Conservation (phyloP, 2,888 invertebrate species). For the Sphecodes monilicornis region DNA sequence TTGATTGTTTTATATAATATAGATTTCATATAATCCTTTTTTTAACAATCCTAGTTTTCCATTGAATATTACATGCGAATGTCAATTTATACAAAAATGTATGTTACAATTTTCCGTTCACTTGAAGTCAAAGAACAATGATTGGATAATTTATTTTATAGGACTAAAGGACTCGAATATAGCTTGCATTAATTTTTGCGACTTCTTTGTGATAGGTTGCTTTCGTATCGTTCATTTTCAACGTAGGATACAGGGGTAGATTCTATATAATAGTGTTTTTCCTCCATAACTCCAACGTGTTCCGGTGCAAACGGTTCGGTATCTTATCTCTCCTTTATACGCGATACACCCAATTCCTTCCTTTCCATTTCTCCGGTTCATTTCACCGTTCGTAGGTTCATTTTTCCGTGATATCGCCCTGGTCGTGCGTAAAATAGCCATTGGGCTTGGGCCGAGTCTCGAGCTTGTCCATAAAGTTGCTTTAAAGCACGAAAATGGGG, state of each 20-base stretch:
- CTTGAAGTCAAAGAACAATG: too few relatives aligned
- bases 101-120: too few relatives aligned
- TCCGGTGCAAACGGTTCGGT: conserved; percentile 61
- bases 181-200: not conserved
- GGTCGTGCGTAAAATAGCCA: conserved; percentile 56
- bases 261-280: not conserved
- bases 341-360: conserved; percentile 45
- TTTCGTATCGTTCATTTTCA: not conserved
- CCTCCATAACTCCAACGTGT: conserved; percentile 29
- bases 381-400: conserved; percentile 62
- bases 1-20: too few relatives aligned
- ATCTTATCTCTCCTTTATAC: conserved; percentile 63
- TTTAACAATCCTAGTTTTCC: too few relatives aligned
- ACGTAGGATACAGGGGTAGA: not conserved
- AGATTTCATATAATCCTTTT: too few relatives aligned
- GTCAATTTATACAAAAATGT: too few relatives aligned
- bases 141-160: not conserved
- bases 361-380: conserved; percentile 57
- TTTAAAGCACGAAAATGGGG: conserved; percentile 59
- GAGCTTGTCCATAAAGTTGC: conserved; percentile 59
- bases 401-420: conserved; percentile 59
- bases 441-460: conserved; percentile 53
- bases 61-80: too few relatives aligned
- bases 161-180: not conserved
- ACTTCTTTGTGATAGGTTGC: not conserved